Conservation (phyloP, 1,140 invertebrate genomes). For the Pemphigus obesinymphae region DNA sequence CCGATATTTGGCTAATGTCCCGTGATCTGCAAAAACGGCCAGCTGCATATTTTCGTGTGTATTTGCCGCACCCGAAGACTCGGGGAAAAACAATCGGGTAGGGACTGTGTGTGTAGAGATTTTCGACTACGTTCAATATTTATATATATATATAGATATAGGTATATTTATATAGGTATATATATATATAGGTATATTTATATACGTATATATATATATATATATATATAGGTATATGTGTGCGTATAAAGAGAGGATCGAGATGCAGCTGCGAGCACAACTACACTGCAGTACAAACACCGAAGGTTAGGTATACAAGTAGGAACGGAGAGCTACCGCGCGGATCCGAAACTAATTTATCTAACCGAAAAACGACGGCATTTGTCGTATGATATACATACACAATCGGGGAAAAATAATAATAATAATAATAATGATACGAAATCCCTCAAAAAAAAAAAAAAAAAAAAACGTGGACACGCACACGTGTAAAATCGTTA, state of each 20-base stretch:
- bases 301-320: not conserved
- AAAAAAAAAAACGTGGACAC: no score
- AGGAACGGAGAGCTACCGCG: not conserved
- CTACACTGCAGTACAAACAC: not conserved
- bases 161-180: not conserved
- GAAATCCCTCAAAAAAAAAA: not conserved
- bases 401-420: not conserved
- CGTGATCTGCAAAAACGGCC: constrained; percentile 39
- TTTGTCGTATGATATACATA: not conserved
- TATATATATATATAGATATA: not conserved
- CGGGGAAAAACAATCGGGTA: constrained; percentile 36
- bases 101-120: constrained; percentile 1
- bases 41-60: constrained; percentile 9
- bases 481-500: not conserved
- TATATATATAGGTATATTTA: not conserved
- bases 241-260: constrained; percentile 18
- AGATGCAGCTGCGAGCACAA: constrained; percentile 22
- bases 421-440: not conserved
- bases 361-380: constrained; percentile 31
- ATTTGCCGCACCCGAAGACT: not conserved
- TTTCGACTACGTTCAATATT: constrained; percentile 32
- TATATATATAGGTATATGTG: not conserved
- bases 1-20: constrained; percentile 42
- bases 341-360: constrained; percentile 40
- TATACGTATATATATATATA: not conserved